Evolutionary conservation across 2,113 vertebrate species (phyloP), one percentile per base, ranked within the genome.

Genomic region (Muscicapa adusta): DNA sequence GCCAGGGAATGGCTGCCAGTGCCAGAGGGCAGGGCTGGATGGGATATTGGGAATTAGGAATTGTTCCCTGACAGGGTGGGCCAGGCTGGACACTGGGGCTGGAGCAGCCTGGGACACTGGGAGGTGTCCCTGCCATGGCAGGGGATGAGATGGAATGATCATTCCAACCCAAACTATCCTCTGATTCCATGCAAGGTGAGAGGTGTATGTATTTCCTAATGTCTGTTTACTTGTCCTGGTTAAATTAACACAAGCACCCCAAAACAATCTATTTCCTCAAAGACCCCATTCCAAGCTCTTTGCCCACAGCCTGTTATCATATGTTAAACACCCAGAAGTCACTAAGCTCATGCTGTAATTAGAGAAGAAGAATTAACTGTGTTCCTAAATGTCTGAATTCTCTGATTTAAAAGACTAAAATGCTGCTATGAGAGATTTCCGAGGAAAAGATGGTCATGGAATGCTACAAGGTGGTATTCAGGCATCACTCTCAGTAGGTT

Each of bases 131-230:
- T 85, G 50, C 9, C 70, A 13, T 18, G 60, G 68, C 58, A 1
- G n/a, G 28, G 31, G 7, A 1, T 23, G 19, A 1, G 1, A 29
- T 7, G 6, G 25, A 7, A 33, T 58, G 43, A 7, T 6, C 17
- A 3, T 60, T 33, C 33, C 72, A 36, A 14, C 33, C 43, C 53
- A 60, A 26, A 33, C 18, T 14, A 14, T 51, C 2, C 34, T 20
- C 6, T 50, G 36, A 31, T 26, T 50, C 45, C 38, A 22, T 53
- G 63, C 22, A 31, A 79, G 29, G 28, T 61, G 38, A 53, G 33
- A 83, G 12, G 7, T 25, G 8, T 10, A 1, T 28, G 14, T 43
- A 6, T 61, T 82, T 38, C 73, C 26, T 54, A 34, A 38, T 2
- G 6, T 22, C 17, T 42, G 2, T 18, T 87, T 74, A 12, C n/a